phyloP scores from a whole-genome alignment of 2,113 vertebrate species.

The Rhodinocichla rosea region DNA sequence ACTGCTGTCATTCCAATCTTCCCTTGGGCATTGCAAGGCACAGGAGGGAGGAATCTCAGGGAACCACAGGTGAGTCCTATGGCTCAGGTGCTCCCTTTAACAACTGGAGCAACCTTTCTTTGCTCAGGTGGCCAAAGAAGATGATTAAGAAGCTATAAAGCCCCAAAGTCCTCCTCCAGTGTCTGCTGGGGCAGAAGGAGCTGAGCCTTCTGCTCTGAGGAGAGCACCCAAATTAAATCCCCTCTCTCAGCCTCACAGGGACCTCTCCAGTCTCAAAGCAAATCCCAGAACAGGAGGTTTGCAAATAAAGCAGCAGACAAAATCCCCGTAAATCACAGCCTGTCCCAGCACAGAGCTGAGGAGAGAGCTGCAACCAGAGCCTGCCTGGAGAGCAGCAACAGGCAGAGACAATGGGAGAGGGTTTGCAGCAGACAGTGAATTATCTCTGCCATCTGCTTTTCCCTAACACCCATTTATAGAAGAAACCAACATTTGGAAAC shows the following conservation, averaged over 20 bases:
- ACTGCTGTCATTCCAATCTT: rapidly evolving
- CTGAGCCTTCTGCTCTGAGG: not conserved
- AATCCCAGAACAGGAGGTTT: not conserved
- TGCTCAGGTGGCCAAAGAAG: not conserved
- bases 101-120: not conserved
- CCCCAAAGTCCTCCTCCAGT: not conserved
- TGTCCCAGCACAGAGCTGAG: not conserved
- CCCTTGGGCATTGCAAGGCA: rapidly evolving
- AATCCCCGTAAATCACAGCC: not conserved
- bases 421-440: conserved; percentile 6
- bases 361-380: not conserved
- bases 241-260: not conserved
- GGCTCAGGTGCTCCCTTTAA: rapidly evolving
- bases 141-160: not conserved
- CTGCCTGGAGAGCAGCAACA: not conserved
- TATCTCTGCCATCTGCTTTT: conserved; percentile 62
- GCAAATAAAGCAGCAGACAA: not conserved
- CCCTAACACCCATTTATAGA: conserved; percentile 41
- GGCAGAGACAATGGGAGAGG: not conserved
- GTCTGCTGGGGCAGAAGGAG: not conserved
- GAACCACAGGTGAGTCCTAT: rapidly evolving
- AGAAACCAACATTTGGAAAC: conserved; percentile 63
- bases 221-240: not conserved
- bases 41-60: not conserved
- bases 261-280: not conserved